Conservation (phyloP, 2,888 invertebrate species). For the Operophtera brumata region DNA sequence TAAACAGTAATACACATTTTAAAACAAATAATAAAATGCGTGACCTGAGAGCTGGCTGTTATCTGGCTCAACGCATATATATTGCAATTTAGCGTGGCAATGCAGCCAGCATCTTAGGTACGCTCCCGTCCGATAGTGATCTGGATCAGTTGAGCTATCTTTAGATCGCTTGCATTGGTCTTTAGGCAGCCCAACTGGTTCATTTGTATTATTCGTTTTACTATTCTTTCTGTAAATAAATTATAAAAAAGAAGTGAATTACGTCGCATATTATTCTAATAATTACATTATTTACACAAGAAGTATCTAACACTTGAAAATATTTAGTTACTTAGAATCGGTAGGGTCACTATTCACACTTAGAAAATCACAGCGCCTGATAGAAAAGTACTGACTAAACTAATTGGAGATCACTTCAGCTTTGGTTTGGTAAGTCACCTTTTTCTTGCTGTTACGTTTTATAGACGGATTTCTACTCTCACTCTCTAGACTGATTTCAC, state of each 20-base stretch:
- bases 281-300: constrained; percentile 15
- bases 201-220: no score
- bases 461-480: constrained; percentile 67
- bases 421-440: constrained; percentile 70
- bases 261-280: constrained; percentile 45
- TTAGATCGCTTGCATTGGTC: no score
- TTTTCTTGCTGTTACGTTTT: constrained; percentile 57
- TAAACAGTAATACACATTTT: background rate
- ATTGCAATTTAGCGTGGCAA: no score
- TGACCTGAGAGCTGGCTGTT: no score
- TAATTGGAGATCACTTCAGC: constrained; percentile 54
- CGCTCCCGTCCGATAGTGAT: no score
- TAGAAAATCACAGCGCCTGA: constrained; percentile 77
- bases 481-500: constrained; percentile 70
- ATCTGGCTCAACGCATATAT: no score
- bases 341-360: constrained; percentile 40
- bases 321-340: constrained; percentile 22
- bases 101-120: no score
- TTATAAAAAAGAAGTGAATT: constrained; percentile 43
- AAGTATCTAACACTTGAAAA: constrained; percentile 33
- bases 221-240: no score
- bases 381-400: constrained; percentile 52
- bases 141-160: no score
- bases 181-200: no score
- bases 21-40: no score